A percentile compares a stretch with the other conserved stretches of the same genome.
phyloP scores from a whole-genome alignment of 2,113 vertebrate genomes.

The Lepus europaeus region DNA sequence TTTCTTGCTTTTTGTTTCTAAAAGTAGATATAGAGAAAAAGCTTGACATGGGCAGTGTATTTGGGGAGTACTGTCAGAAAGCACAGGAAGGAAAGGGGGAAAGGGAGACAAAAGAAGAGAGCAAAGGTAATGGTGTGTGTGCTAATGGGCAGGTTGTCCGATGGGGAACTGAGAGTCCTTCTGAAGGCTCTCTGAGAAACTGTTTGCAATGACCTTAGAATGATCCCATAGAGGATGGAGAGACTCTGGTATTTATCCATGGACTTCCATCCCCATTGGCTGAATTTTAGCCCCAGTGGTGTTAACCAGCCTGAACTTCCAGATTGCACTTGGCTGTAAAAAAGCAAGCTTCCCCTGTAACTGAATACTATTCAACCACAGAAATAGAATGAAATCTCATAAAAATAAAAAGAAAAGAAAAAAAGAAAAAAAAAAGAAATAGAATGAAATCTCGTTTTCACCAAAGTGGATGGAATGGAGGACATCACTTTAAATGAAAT shows the following conservation, averaged over 20 bases:
- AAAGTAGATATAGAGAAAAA: slow-evolving; percentile 48
- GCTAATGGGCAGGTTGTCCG: not conserved
- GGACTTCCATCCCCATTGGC: not conserved
- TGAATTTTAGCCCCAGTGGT: slow-evolving; percentile 1
- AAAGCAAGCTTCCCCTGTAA: not conserved
- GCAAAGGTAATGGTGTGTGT: not conserved
- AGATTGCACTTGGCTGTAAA: not conserved
- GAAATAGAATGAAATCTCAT: no score
- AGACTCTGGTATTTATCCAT: not conserved
- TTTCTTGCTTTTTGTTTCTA: slow-evolving; percentile 44
- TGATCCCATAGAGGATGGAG: not conserved
- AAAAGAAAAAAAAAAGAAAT: no score
- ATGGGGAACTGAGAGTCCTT: not conserved
- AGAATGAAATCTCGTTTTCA: no score
- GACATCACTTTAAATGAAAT: no score
- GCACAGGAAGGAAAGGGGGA: slow-evolving; percentile 17
- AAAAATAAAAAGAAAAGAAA: no score
- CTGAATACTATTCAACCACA: not conserved
- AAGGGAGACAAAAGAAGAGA: not conserved
- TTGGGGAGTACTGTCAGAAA: slow-evolving; percentile 8
- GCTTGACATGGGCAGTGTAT: not conserved
- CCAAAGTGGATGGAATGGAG: no score
- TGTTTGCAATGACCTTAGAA: not conserved
- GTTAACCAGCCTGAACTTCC: not conserved
- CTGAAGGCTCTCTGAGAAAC: slow-evolving; percentile 28